Conservation (phyloP, 2,113 vertebrate species). For the Crotalus tigris region DNA sequence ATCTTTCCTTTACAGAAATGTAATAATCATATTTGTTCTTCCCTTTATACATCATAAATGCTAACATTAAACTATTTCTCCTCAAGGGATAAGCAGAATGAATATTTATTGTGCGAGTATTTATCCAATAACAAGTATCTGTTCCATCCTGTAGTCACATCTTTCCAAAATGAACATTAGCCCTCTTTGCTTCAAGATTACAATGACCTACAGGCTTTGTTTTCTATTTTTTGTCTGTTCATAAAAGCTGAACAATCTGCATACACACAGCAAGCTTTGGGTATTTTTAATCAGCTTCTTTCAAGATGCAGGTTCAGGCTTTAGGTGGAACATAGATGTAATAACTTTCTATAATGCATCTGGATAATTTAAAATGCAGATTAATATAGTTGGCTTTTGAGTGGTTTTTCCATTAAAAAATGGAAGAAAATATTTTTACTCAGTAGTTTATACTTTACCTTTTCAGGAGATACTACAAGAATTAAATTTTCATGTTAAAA, state of each 20-base stretch:
- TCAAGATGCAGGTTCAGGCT: not conserved
- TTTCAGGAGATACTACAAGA: not conserved
- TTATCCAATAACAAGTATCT: not conserved
- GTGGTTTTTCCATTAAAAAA: not conserved
- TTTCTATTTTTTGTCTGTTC: not conserved
- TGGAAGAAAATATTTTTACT: not conserved
- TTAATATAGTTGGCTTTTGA: not conserved
- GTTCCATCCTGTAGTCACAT: not conserved
- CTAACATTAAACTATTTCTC: not conserved
- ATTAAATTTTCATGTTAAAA: not conserved
- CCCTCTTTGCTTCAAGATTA: not conserved
- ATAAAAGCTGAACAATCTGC: not conserved
- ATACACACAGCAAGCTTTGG: not conserved
- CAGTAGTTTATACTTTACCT: not conserved
- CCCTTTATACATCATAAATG: not conserved
- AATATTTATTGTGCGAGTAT: not conserved
- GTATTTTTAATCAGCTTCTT: not conserved
- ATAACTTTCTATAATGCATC: not conserved
- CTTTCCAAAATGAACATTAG: not conserved
- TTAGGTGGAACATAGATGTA: not conserved
- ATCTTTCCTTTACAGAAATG: not conserved
- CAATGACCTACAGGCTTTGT: not conserved
- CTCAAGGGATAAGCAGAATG: not conserved
- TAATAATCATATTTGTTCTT: not conserved
- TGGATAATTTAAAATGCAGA: not conserved